Base-by-base conservation (phyloP, 2,797 vertebrate species). In the Amniataba percoides region DNA sequence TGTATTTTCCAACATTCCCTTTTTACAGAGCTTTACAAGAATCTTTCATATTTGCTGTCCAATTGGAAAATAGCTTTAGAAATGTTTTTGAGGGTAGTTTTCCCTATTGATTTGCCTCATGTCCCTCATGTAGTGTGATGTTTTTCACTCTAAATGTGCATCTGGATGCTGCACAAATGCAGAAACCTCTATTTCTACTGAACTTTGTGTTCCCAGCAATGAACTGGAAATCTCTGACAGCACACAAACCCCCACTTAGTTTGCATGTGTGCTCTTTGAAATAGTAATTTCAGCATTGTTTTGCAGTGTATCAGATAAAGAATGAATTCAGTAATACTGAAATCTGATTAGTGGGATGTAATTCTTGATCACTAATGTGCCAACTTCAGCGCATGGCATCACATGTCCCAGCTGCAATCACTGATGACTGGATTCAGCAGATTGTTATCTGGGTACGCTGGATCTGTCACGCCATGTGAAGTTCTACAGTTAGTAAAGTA, bases 351-450 rank as follows among this genome's bases (percentile, higher is more conserved):
- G 39, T 67, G 13, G 48, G 43, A 69, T 51, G 3, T 11, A 71
- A 48, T 82, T 42, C 60, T 46, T 64, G 23, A 68, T 74, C 31
- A 71, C 19, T 59, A 78, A 53, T 3, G 1, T 48, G 62, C 34
- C 46, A 58, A 19, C 59, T 45, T 71, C 21, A 40, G 46, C 57
- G 18, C 23, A 48, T 23, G 43, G 25, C 27, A 51, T 70, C 27
- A 74, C 74, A 27, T 45, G 15, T 58, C 45, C 25, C 11, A 15
- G n/a, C 48, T 59, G 48, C 61, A 58, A 56, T 60, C 40, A 40
- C 48, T 23, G 58, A 67, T 57, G 34, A 14, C 51, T 59, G 57
- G 48, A 65, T 60, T 56, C 16, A 49, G 61, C 55, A 16, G 64
- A 66, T 73, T 53, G 15, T 7, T 62, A 13, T 74, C 57, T 27